Base-by-base conservation (phyloP, 2,113 vertebrate species). In the Petrocephalus zakoni region DNA sequence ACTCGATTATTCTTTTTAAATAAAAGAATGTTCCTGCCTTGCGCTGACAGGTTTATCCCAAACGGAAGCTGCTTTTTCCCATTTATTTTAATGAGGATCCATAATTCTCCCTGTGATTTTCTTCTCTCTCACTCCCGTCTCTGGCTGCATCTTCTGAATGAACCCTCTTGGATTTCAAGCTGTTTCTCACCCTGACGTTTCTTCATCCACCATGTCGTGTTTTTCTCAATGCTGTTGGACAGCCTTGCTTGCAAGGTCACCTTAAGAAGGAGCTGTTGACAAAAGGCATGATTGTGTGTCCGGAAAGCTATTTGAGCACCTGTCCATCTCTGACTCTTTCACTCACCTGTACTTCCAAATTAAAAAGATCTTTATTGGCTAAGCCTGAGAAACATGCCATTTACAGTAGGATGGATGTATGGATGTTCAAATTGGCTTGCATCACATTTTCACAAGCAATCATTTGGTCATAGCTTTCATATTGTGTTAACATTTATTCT, bases 81-180 rank as follows among this genome's bases (percentile, higher is more conserved):
- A n/a, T 46, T 86, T 25, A 37, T 89, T 53, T 86, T 37, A 89
- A 89, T 34, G 47, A 53, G 88, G 49, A 53, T 58, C 83, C 58
- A 22, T 86, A 86, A 42, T 58, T 82, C 34, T 3, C 25, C 29
- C 78, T n/a, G 53, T 86, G 25, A 37, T 29, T 58, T 55, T n/a
- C 42, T 83, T 61, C 85, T 37, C 10, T 22, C 81, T 22, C 37
- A 68, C 21, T 15, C 13, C 42, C 42, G 3, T 42, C 19, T 83
- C 49, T 13, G 49, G 72, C 75, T 37, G 51, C 34, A 47, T 58
- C 11, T 89, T 86, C 25, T 42, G 85, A 89, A 89, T 86, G 17
- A 88, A 25, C 78, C 34, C 68, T 78, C 11, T 82, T 75, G 47
- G 8, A 61, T 84, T 61, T 84, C 11, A 11, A 42, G 78, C 53